Conservation (phyloP, 2,797 vertebrate species). For the Mormyrops attenuatus region DNA sequence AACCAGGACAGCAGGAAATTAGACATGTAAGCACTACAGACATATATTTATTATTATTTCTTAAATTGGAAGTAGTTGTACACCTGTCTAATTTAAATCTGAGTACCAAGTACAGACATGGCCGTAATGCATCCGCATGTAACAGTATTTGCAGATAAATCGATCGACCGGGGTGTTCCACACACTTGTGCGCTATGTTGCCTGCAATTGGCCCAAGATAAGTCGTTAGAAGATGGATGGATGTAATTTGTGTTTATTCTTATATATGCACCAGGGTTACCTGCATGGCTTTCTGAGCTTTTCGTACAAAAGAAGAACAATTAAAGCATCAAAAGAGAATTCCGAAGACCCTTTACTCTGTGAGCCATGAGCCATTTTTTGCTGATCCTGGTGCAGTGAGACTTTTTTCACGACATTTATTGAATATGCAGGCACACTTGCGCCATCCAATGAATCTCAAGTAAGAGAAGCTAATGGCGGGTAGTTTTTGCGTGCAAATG, state of each 20-base stretch:
- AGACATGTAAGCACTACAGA: slow-evolving; percentile 39
- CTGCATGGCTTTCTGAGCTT: not conserved
- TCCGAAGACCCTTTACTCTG: not conserved
- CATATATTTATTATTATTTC: slow-evolving; percentile 46
- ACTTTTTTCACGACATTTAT: not conserved
- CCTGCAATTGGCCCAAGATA: not conserved
- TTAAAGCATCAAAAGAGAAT: not conserved
- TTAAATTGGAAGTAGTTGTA: slow-evolving; percentile 55
- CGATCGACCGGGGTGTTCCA: not conserved
- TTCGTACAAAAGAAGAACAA: not conserved
- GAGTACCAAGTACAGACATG: slow-evolving; percentile 23
- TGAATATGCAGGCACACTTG: not conserved
- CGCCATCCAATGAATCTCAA: not conserved
- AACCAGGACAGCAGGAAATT: slow-evolving; percentile 46
- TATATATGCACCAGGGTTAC: slow-evolving; percentile 25
- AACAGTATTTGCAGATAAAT: not conserved
- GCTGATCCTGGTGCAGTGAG: not conserved
- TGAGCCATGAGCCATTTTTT: not conserved
- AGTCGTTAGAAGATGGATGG: not conserved
- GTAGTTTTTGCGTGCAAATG: not conserved
- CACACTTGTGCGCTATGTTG: not conserved
- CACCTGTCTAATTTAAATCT: slow-evolving; percentile 31
- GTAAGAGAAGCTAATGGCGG: not conserved
- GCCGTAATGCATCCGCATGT: slow-evolving; percentile 15
- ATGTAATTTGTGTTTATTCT: not conserved